These are phyloP conservation scores for Microcebus lehilahytsara DNA, from an alignment of 2,113 vertebrate species.

Conservation along the genomic window DNA sequence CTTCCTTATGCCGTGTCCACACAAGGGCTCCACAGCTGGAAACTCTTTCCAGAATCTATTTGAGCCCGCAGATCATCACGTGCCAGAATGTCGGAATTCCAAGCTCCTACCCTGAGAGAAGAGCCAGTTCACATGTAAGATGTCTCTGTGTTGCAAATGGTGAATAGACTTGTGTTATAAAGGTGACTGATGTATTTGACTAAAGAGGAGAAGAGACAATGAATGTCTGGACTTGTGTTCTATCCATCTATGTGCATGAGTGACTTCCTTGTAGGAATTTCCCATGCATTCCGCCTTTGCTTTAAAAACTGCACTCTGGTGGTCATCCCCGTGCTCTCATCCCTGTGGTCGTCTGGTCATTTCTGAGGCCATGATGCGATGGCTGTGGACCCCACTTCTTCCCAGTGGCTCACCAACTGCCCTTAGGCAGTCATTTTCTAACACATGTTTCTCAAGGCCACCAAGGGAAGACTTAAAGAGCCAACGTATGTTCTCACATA, in stretches of 20 bases:
- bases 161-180: not conserved
- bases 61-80: not conserved
- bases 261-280: not conserved
- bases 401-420: not conserved
- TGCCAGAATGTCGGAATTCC: not conserved
- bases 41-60: not conserved
- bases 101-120: not conserved
- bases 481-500: not conserved
- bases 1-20: not conserved
- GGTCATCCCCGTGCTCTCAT: not conserved
- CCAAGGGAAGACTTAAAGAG: not conserved
- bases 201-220: conserved; percentile 9
- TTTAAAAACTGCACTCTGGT: not conserved
- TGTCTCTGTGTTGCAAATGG: not conserved
- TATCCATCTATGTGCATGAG: not conserved
- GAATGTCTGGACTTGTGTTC: not conserved
- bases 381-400: not conserved
- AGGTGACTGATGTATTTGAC: not conserved
- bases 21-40: not conserved
- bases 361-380: not conserved
- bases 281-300: not conserved
- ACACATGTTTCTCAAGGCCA: not conserved
- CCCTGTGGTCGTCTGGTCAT: not conserved
- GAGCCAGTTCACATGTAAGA: not conserved
- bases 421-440: not conserved